These are phyloP conservation scores for Psilopogon haemacephalus DNA, from an alignment of 2,113 vertebrate species.

Conservation along the genomic window DNA sequence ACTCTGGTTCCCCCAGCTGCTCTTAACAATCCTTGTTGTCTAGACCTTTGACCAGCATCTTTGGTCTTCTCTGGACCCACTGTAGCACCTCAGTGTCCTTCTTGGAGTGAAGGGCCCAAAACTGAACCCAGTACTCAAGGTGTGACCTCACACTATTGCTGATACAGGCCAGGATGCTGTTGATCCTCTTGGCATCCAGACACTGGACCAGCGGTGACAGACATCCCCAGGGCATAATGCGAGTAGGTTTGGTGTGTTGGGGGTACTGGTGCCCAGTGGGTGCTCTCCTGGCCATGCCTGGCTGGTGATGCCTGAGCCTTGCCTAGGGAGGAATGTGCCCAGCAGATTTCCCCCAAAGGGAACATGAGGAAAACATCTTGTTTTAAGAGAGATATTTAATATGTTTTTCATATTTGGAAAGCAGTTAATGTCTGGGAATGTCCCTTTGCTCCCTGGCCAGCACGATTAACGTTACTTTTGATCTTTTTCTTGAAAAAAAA, in stretches of 20 bases:
- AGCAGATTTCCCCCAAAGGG: constrained; percentile 54
- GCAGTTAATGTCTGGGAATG: constrained; percentile 74
- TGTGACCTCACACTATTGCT: too few species aligned
- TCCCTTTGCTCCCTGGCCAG: constrained; percentile 72
- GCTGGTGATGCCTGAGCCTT: not conserved
- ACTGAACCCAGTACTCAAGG: too few species aligned
- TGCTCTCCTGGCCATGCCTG: not conserved
- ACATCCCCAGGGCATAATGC: too few species aligned
- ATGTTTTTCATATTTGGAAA: constrained; percentile 77
- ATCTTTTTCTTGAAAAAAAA: not conserved
- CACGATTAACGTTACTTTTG: constrained; percentile 53
- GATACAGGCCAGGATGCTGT: too few species aligned
- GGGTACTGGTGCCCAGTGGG: accelerated
- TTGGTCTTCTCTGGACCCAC: too few species aligned
- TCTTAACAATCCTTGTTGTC: too few species aligned
- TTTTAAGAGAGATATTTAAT: constrained; percentile 73
- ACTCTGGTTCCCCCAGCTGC: too few species aligned
- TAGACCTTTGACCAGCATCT: too few species aligned
- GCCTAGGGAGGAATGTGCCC: constrained; percentile 17
- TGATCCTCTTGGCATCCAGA: too few species aligned
- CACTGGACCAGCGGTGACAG: too few species aligned
- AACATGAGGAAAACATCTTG: constrained; percentile 76
- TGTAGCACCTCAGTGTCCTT: too few species aligned
- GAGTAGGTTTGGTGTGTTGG: not conserved
- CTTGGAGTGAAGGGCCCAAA: too few species aligned